phyloP scores from a whole-genome alignment of 2,113 vertebrate genomes.

The Stegostoma tigrinum region DNA sequence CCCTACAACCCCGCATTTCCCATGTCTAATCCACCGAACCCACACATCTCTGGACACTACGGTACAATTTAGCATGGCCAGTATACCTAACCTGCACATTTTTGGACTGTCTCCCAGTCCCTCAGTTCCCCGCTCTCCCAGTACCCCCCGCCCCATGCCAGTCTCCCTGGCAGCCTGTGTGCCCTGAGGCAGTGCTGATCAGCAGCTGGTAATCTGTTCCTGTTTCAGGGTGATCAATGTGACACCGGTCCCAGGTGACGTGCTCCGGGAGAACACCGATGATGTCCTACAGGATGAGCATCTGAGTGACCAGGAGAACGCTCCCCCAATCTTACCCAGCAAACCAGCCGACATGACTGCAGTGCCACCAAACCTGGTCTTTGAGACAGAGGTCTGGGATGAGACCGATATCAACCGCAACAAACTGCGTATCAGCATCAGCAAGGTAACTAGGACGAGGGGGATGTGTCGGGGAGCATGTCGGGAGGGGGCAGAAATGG shows the following conservation, averaged over 20 bases:
- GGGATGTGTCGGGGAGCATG: not conserved
- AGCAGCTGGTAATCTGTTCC: constrained; percentile 31
- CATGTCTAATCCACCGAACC: too few species aligned
- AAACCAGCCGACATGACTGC: constrained; percentile 58
- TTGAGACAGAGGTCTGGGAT: constrained; percentile 83
- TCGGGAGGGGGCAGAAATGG: not conserved
- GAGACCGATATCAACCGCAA: constrained; percentile 97
- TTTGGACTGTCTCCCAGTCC: too few species aligned
- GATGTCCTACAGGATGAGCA: constrained; percentile 93
- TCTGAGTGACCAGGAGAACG: constrained; percentile 94
- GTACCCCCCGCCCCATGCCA: too few species aligned
- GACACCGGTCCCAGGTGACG: constrained; percentile 78
- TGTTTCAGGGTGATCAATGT: constrained; percentile 74
- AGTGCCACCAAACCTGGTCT: constrained; percentile 52
- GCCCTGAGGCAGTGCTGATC: too few species aligned
- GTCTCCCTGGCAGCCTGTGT: too few species aligned
- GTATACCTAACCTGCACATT: too few species aligned
- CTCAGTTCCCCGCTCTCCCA: too few species aligned
- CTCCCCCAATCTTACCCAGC: constrained; percentile 70
- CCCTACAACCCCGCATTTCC: too few species aligned
- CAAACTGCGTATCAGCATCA: constrained; percentile 95
- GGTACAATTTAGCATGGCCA: too few species aligned
- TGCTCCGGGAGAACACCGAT: constrained; percentile 90
- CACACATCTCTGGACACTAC: too few species aligned
- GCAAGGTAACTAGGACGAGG: constrained; percentile 68